Percentiles rank a stretch among this genome's conserved stretches.
Conservation (phyloP, 2,888 invertebrate species). For the Drosophila neonasuta region DNA sequence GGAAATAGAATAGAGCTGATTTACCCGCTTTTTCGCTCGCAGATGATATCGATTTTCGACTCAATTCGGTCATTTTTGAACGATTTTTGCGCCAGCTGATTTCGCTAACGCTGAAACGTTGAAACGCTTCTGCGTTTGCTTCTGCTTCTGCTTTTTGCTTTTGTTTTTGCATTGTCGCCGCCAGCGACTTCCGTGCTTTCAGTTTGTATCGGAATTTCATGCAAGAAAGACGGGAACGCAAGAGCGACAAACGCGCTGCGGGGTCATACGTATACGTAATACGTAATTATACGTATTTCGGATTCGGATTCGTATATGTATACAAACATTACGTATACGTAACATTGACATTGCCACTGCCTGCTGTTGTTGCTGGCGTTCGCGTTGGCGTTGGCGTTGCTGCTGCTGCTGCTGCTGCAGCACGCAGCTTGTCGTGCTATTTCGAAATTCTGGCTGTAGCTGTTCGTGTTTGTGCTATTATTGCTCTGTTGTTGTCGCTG, state of each 20-base stretch:
- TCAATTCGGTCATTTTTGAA: constrained; percentile 27
- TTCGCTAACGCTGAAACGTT: constrained; percentile 19
- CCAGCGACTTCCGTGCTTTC: constrained; percentile 34
- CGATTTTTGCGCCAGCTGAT: constrained; percentile 26
- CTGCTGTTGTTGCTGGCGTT: not conserved
- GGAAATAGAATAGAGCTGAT: constrained; percentile 18
- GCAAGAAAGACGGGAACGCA: constrained; percentile 25
- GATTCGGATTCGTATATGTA: constrained; percentile 10
- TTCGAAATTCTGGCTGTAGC: constrained; percentile 18
- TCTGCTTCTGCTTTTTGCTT: constrained; percentile 20
- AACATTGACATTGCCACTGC: constrained; percentile 23
- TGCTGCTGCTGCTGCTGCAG: constrained; percentile 6
- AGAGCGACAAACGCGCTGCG: constrained; percentile 17
- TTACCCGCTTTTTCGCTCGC: constrained; percentile 1
- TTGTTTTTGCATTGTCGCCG: constrained; percentile 31
- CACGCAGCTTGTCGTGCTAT: constrained; percentile 23
- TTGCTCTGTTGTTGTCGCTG: constrained; percentile 6
- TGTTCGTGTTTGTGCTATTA: constrained; percentile 20
- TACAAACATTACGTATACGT: constrained; percentile 24
- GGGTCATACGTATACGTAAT: constrained; percentile 25
- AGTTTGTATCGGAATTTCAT: constrained; percentile 39
- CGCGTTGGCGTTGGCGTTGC: too few relatives aligned
- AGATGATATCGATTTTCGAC: constrained; percentile 32
- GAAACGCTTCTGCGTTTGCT: constrained; percentile 19
- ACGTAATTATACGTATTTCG: constrained; percentile 24